Conservation (phyloP, 2,113 vertebrate species). For the Ceyx margarethae region DNA sequence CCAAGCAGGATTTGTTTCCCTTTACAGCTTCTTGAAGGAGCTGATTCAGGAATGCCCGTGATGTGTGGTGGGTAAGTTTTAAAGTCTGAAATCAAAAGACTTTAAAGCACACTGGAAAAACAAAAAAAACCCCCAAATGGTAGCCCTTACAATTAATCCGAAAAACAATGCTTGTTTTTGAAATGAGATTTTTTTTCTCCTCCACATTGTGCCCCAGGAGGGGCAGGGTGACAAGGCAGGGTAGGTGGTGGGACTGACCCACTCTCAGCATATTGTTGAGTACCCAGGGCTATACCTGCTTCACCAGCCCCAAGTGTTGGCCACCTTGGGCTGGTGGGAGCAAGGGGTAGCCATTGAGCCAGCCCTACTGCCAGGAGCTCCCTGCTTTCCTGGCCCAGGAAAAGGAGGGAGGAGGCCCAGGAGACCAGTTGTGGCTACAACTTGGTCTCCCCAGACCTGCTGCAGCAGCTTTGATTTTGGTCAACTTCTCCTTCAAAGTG, state of each 20-base stretch:
- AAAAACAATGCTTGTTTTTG: background rate
- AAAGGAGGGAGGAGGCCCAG: too few relatives aligned
- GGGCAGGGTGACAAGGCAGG: background rate
- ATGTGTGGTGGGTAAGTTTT: background rate
- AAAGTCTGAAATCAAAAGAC: background rate
- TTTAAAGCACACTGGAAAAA: background rate
- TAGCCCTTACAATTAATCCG: background rate
- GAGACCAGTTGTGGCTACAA: background rate
- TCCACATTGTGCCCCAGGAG: background rate
- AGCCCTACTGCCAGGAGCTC: background rate
- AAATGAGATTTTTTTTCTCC: background rate
- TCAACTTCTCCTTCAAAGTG: background rate
- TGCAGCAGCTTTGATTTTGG: background rate
- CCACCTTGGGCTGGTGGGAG: background rate
- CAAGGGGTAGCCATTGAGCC: fast-evolving
- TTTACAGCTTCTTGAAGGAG: background rate
- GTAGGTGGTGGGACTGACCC: background rate
- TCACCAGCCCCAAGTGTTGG: background rate
- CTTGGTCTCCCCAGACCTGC: background rate
- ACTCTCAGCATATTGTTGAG: background rate
- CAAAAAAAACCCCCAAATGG: background rate
- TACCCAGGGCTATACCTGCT: fast-evolving
- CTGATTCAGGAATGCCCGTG: background rate
- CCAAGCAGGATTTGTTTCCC: background rate
- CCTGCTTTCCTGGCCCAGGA: background rate